phyloP scores from a whole-genome alignment of 1,140 invertebrate genomes.

The Adelges cooleyi region DNA sequence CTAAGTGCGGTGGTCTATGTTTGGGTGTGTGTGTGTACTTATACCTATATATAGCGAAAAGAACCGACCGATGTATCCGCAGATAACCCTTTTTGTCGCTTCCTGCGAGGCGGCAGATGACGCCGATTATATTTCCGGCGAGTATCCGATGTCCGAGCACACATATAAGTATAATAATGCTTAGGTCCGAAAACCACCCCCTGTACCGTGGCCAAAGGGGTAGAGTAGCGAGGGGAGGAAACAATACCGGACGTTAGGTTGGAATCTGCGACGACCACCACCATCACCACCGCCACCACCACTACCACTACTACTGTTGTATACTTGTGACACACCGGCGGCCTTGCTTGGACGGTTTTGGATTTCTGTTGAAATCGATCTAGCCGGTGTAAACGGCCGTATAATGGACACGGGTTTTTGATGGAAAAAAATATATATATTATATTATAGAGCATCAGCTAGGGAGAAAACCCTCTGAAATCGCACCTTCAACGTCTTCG shows the following conservation, averaged over 20 bases:
- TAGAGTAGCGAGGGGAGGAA: not conserved
- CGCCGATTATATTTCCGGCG: slow-evolving; percentile 18
- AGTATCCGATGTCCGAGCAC: slow-evolving; percentile 18
- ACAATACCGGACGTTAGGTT: slow-evolving; percentile 16
- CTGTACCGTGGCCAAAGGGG: not conserved
- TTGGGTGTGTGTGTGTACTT: not conserved
- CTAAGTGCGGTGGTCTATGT: not conserved
- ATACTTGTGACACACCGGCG: no score
- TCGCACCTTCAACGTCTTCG: no score
- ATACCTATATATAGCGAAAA: not conserved
- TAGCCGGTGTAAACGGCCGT: no score
- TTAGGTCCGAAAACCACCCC: not conserved
- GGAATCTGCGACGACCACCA: not conserved
- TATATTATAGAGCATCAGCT: no score
- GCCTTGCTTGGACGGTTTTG: no score
- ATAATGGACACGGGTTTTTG: no score
- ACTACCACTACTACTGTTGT: no score
- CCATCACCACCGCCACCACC: no score
- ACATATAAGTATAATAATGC: not conserved
- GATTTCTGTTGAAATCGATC: no score
- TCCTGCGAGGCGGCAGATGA: slow-evolving; percentile 22
- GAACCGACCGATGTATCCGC: not conserved
- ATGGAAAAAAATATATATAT: no score
- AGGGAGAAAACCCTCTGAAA: no score
- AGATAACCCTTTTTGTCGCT: slow-evolving; percentile 25